Evolutionary conservation across 2,113 vertebrate genomes (phyloP).

Genomic region (Muntiacus muntjak): DNA sequence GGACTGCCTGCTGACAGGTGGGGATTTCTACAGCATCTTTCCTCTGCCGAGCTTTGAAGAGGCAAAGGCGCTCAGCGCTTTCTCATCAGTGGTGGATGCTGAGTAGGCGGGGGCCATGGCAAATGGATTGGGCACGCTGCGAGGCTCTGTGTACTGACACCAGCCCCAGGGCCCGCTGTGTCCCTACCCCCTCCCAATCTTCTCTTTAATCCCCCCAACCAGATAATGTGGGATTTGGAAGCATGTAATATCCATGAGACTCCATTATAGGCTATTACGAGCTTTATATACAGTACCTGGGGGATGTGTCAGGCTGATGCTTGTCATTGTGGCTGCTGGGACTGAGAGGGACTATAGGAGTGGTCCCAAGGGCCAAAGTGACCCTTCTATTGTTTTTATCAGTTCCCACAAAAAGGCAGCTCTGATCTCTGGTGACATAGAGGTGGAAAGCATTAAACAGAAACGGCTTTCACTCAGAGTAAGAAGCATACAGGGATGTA

Average conservation of each 20-base stretch:
- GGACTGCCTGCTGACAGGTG: not conserved
- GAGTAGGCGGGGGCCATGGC: constrained; percentile 66
- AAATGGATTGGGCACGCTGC: constrained; percentile 70
- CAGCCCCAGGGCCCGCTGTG: constrained; percentile 46
- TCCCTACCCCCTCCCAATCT: constrained; percentile 64
- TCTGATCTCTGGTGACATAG: constrained; percentile 13
- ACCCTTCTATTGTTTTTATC: constrained; percentile 20
- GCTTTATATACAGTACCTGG: constrained; percentile 58
- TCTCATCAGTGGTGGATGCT: constrained; percentile 29
- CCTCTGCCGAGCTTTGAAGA: constrained; percentile 40
- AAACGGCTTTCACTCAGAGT: not conserved
- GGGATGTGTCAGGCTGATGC: constrained; percentile 34
- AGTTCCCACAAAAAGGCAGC: not conserved
- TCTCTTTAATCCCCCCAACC: constrained; percentile 75
- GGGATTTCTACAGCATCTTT: not conserved
- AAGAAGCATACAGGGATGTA: not conserved
- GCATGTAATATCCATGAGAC: constrained; percentile 78
- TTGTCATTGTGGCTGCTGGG: not conserved
- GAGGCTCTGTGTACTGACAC: constrained; percentile 73
- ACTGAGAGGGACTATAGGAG: not conserved
- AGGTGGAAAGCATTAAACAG: not conserved
- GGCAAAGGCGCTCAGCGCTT: not conserved
- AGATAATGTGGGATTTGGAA: constrained; percentile 78
- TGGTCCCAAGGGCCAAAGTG: not conserved
- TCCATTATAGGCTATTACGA: constrained; percentile 77